Conservation (phyloP, 2,888 invertebrate genomes). For the Eutolmus rufibarbis region DNA sequence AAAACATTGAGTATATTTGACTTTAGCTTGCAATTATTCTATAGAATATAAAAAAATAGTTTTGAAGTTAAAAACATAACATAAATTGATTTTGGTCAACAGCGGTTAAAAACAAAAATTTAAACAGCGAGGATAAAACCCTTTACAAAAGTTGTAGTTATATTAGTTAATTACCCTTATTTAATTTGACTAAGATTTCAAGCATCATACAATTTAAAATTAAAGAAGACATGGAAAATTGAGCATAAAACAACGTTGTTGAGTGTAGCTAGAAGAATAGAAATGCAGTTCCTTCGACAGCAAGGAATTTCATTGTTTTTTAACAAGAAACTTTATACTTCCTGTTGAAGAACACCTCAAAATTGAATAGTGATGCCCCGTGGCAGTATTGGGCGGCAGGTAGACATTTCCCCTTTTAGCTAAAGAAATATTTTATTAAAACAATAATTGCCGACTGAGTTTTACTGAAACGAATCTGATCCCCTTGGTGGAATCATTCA, state of each 20-base stretch:
- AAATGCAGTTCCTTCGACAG: not conserved
- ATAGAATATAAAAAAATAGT: no score
- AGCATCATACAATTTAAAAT: no score
- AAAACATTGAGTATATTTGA: no score
- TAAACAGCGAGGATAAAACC: no score
- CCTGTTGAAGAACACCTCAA: not conserved
- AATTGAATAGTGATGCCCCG: not conserved
- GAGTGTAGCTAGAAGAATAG: not conserved
- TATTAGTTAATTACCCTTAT: no score
- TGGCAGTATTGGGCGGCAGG: not conserved
- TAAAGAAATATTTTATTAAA: not conserved
- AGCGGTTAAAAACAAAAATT: no score
- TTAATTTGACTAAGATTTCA: no score
- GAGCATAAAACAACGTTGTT: not conserved
- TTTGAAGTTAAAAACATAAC: no score
- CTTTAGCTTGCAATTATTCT: no score
- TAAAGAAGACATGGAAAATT: not conserved
- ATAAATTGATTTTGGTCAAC: no score
- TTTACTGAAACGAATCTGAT: not conserved
- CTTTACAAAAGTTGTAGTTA: no score
- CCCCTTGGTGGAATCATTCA: not conserved
- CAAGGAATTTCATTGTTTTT: not conserved
- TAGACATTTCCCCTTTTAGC: not conserved
- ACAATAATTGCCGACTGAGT: not conserved
- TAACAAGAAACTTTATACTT: not conserved